A percentile compares a stretch with the other conserved stretches of the same genome.
These are phyloP conservation scores for Tenthredo livida DNA, from an alignment of 2,888 invertebrate species.

Conservation along the genomic window DNA sequence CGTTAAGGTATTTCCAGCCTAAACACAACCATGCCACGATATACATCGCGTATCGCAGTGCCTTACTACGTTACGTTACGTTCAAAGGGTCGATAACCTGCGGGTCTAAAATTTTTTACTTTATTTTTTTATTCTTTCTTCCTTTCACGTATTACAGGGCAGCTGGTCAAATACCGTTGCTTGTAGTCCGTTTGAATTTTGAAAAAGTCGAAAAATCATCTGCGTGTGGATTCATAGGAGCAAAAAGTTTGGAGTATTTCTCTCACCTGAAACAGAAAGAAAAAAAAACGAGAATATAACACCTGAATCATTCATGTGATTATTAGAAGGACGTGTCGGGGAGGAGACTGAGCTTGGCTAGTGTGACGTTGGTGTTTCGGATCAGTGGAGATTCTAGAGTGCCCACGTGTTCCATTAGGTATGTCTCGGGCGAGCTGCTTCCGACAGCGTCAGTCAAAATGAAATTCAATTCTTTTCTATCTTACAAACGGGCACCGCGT, in stretches of 20 bases:
- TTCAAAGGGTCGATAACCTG: slow-evolving; percentile 45
- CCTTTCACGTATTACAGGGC: background rate
- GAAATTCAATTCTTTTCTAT: slow-evolving; percentile 69
- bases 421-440: slow-evolving; percentile 55
- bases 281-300: slow-evolving; percentile 53
- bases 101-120: background rate
- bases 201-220: background rate
- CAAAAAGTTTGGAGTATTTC: background rate
- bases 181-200: background rate
- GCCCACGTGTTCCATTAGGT: slow-evolving; percentile 37
- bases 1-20: slow-evolving; percentile 63
- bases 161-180: background rate
- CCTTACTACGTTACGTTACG: background rate
- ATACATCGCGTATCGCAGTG: background rate
- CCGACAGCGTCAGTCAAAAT: slow-evolving; percentile 72
- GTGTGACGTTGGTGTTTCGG: slow-evolving; percentile 3
- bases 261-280: slow-evolving; percentile 65
- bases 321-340: background rate
- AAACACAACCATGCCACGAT: slow-evolving; percentile 59
- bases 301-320: background rate
- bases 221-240: background rate
- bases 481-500: background rate
- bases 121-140: background rate
- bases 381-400: slow-evolving; percentile 20
- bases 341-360: background rate